Base-by-base conservation (phyloP, 2,797 vertebrate species). In the Sardinella longiceps region DNA sequence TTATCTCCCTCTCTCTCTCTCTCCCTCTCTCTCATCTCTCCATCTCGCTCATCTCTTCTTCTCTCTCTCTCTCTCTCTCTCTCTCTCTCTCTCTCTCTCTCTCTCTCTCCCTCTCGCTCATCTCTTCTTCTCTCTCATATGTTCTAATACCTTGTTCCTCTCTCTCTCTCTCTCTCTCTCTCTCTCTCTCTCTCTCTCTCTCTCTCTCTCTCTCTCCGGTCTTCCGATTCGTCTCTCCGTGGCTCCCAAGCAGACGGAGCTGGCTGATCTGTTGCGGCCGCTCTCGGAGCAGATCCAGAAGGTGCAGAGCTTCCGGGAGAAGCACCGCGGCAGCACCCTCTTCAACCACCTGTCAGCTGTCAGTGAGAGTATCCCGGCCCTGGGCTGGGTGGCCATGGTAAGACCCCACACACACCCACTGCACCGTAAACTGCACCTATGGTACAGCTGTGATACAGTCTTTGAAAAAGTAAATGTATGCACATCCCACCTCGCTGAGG, bases 361-460 rank as follows among this genome's bases (percentile, higher is more conserved):
- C 91, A 99, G 98, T 2, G 98, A 99, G 91, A 99, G 98, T 94
- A 97, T 99, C 90, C 96, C 98, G 0, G 98, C 97, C 3, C 95
- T 99, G 30, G 98, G 98, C 4, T 99, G 98, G 98, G 96, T 99
- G 89, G 94, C 98, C 12, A 97, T 99, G 97, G 98, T 99, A 89
- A 96, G 97, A 33, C 28, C n/a, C 58, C 53, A 23, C 11, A n/a
- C 60, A 66, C 11, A 3, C 11, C 7, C 28, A 7, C n/a, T n/a
- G n/a, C 50, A 51, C 1, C 43, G 1, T 48, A 25, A 25, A n/a
- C 56, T 25, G n/a, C n/a, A 25, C 56, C 10, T 23, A 25, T 15
- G 56, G n/a, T 25, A 60, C 23, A 2, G 20, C 23, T 56, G 51
- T 56, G 51, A 23, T 6, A 25, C 18, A 3, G n/a, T 12, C n/a